phyloP scores from a whole-genome alignment of 2,888 invertebrate genomes.

The Melipona beecheii region DNA sequence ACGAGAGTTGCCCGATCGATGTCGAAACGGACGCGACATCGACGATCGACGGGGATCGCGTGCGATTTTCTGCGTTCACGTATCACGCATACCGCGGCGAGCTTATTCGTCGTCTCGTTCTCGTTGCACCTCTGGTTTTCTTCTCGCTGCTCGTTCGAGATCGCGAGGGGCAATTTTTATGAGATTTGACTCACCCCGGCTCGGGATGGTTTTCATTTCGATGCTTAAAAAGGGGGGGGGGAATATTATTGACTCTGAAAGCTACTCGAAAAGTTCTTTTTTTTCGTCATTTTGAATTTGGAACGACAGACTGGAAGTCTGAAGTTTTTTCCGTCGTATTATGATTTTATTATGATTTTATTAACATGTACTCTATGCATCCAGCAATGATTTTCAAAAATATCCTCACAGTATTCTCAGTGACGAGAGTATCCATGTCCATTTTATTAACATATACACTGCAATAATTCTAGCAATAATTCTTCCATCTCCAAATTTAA shows the following conservation, averaged over 20 bases:
- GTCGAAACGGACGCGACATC: slow-evolving; percentile 53
- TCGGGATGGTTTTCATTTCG: not conserved
- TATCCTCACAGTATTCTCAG: no score
- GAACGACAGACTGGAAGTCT: not conserved
- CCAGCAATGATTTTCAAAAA: no score
- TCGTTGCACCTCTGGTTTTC: not conserved
- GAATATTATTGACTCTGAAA: accelerated
- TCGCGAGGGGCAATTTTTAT: not conserved
- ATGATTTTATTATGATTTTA: no score
- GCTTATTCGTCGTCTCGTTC: not conserved
- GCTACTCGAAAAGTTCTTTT: not conserved
- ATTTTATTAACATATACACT: no score
- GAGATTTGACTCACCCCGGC: not conserved
- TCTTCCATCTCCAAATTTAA: no score
- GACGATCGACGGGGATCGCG: slow-evolving; percentile 23
- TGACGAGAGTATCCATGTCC: no score
- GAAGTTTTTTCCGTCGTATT: not conserved
- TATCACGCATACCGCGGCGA: not conserved
- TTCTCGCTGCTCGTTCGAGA: not conserved
- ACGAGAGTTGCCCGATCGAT: slow-evolving; percentile 57
- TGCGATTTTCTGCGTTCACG: slow-evolving; percentile 17
- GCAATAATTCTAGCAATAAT: no score
- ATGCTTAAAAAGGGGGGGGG: not conserved
- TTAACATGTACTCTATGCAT: no score
- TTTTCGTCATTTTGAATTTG: not conserved